Evolutionary conservation across 2,113 vertebrate species (phyloP).

Genomic region (Hemiprocne comata): DNA sequence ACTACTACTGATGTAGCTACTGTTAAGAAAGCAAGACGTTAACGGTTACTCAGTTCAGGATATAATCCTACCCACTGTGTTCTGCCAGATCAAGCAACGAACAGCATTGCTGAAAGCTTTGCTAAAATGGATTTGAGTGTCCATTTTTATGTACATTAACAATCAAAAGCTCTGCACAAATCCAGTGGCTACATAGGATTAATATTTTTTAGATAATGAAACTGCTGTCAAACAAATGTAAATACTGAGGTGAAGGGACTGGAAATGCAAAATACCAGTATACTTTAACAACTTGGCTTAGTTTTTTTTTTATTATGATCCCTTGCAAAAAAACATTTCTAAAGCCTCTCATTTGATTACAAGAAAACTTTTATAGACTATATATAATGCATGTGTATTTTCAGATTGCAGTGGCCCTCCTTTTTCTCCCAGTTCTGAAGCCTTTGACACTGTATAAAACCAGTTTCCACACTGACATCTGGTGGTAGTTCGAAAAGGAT

Average conservation of each 20-base stretch:
- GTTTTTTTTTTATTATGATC: not conserved
- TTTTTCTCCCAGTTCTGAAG: not conserved
- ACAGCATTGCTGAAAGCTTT: not conserved
- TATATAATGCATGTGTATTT: not conserved
- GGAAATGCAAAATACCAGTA: not conserved
- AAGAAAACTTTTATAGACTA: not conserved
- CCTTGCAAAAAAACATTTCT: not conserved
- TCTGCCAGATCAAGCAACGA: not conserved
- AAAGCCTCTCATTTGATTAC: not conserved
- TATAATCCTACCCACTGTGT: not conserved
- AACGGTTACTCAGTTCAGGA: not conserved
- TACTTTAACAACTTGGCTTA: not conserved
- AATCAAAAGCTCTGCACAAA: not conserved
- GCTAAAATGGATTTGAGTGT: not conserved
- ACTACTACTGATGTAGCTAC: not conserved
- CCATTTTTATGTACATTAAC: not conserved
- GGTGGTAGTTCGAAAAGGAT: conserved; percentile 60
- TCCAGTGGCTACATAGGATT: not conserved
- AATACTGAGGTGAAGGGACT: not conserved
- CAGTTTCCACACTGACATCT: conserved; percentile 77
- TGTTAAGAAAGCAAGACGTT: not conserved
- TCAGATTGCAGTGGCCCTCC: not conserved
- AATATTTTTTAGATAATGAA: not conserved
- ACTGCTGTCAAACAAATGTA: not conserved
- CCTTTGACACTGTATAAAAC: not conserved